Percentiles rank a stretch among this genome's conserved stretches.
phyloP scores from a whole-genome alignment of 2,888 invertebrate species.

The Cheilosia urbana region DNA sequence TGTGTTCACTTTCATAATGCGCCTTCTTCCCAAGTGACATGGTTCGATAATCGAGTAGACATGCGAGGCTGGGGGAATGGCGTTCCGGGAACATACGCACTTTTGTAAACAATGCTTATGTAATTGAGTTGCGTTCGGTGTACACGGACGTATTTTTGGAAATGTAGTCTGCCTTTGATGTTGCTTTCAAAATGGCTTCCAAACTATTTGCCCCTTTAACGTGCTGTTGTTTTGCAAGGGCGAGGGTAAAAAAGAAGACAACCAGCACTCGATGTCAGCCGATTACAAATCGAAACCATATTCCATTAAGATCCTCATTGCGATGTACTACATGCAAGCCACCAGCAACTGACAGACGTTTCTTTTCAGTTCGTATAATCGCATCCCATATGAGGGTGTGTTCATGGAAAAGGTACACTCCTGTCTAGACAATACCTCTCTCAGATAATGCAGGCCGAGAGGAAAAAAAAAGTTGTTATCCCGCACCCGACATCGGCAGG shows the following conservation, averaged over 20 bases:
- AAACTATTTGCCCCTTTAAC: neutral
- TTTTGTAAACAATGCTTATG: conserved; percentile 56
- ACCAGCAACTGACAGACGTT: conserved; percentile 2
- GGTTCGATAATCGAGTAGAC: conserved; percentile 5
- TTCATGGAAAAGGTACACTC: conserved; percentile 45
- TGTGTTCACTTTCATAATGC: conserved; percentile 35
- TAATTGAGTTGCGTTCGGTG: neutral
- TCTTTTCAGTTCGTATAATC: conserved; percentile 16
- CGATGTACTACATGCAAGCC: conserved; percentile 5
- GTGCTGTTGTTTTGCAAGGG: neutral
- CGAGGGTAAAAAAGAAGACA: neutral
- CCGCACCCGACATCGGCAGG: conserved; percentile 56
- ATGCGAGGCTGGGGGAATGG: too few relatives aligned
- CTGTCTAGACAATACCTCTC: conserved; percentile 66
- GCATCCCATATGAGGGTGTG: conserved; percentile 57
- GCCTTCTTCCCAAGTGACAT: conserved; percentile 35
- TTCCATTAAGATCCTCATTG: conserved; percentile 37
- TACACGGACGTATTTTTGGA: neutral
- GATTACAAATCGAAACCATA: conserved; percentile 23
- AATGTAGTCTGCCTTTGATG: conserved; percentile 29
- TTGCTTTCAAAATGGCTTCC: conserved; percentile 18
- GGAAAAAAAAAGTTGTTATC: conserved; percentile 26
- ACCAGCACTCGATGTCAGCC: conserved; percentile 24
- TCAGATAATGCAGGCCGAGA: conserved; percentile 50
- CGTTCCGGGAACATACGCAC: conserved; percentile 29